Conservation (phyloP, 2,113 vertebrate species). For the Sula dactylatra region DNA sequence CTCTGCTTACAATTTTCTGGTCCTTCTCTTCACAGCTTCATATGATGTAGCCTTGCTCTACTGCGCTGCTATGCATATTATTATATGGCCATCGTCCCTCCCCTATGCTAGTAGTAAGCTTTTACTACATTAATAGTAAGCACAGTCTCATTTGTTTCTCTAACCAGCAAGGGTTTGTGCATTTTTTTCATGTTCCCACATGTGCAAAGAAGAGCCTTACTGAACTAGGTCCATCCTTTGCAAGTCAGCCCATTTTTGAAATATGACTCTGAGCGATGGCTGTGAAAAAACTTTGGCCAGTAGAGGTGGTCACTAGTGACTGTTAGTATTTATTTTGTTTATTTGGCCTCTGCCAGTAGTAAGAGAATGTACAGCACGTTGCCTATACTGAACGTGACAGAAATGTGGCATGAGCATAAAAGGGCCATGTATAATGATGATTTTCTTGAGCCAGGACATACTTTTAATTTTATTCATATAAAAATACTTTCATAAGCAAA, state of each 20-base stretch:
- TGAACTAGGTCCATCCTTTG: neutral
- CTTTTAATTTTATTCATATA: neutral
- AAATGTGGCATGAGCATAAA: neutral
- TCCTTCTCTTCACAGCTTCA: neutral
- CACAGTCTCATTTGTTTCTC: neutral
- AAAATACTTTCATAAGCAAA: neutral
- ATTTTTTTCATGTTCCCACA: neutral
- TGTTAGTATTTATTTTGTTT: neutral
- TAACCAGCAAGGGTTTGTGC: neutral
- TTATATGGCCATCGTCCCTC: neutral
- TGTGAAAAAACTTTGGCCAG: neutral
- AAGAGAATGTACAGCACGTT: neutral
- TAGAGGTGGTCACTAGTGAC: neutral
- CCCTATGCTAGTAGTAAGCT: neutral
- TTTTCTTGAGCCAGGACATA: neutral
- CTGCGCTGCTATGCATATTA: neutral
- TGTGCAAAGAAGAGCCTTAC: neutral
- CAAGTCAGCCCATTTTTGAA: neutral
- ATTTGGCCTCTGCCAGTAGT: neutral
- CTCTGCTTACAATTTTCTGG: neutral
- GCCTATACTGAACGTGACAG: neutral
- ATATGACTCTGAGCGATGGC: neutral
- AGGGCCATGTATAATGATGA: neutral
- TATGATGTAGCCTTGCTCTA: neutral
- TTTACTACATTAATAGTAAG: neutral